These are phyloP conservation scores for Ia io DNA, from an alignment of 2,113 vertebrate species.

Conservation along the genomic window DNA sequence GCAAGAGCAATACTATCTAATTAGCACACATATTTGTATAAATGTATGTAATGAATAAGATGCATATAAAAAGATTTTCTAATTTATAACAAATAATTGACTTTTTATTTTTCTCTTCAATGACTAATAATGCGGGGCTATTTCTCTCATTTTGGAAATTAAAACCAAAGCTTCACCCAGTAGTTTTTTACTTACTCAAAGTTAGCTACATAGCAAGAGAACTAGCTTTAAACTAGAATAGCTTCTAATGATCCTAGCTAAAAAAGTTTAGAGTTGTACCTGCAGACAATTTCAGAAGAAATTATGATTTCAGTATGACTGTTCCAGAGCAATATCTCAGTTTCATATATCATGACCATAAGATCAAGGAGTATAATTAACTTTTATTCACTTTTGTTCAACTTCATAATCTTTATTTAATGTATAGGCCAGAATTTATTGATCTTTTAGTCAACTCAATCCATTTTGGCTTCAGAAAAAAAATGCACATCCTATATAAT, in stretches of 20 bases:
- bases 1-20: background rate
- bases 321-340: background rate
- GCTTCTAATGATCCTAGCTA: background rate
- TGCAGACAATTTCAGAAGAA: background rate
- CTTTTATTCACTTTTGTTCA: background rate
- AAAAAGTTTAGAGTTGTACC: background rate
- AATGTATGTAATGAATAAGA: background rate
- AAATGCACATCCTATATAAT: background rate
- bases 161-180: background rate
- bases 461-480: background rate
- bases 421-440: background rate
- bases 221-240: background rate
- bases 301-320: background rate
- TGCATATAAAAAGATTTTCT: background rate
- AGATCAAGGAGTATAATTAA: background rate
- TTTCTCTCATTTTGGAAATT: background rate
- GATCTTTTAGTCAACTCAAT: background rate
- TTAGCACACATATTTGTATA: background rate
- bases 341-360: background rate
- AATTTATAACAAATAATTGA: background rate
- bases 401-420: slow-evolving; percentile 11
- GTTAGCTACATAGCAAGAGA: background rate
- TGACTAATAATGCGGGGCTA: background rate
- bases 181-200: background rate
- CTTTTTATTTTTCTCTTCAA: background rate